These are phyloP conservation scores for Heteronetta atricapilla DNA, from an alignment of 2,113 vertebrate genomes.

Conservation along the genomic window DNA sequence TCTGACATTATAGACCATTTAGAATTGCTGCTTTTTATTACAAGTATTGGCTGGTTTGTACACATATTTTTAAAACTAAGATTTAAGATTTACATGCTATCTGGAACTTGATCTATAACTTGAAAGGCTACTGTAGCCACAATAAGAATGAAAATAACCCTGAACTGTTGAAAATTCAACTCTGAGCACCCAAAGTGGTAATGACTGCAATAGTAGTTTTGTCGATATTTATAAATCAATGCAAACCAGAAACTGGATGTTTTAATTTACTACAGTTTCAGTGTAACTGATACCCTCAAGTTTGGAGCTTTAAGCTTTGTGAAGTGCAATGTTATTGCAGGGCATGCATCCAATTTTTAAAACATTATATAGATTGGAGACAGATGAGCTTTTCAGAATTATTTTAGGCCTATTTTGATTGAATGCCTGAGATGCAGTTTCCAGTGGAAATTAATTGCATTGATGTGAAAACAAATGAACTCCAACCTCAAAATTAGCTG, in stretches of 20 bases:
- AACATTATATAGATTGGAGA: conserved; percentile 75
- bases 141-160: conserved; percentile 54
- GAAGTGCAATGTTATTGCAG: conserved; percentile 64
- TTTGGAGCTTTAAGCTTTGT: conserved; percentile 58
- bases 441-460: conserved; percentile 75
- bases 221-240: conserved; percentile 59
- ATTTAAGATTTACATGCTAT: conserved; percentile 50
- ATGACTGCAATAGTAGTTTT: conserved; percentile 58
- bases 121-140: conserved; percentile 50
- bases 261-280: conserved; percentile 58
- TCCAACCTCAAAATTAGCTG: conserved; percentile 72
- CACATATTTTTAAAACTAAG: conserved; percentile 31
- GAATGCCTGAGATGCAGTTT: conserved; percentile 73
- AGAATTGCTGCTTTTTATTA: conserved; percentile 18
- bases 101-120: conserved; percentile 47
- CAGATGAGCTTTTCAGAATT: conserved; percentile 75
- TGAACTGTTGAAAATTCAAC: conserved; percentile 54
- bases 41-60: not conserved
- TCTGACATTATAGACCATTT: not conserved
- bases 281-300: conserved; percentile 61
- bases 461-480: conserved; percentile 75
- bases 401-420: conserved; percentile 71
- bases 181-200: conserved; percentile 33
- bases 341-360: conserved; percentile 74
- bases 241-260: conserved; percentile 61